Percentiles rank a stretch among this genome's conserved stretches.
phyloP scores from a whole-genome alignment of 2,113 vertebrate genomes.

The Mus musculus region GRCm39 chr6:33376501-33377000 shows the following conservation, averaged over 20 bases:
- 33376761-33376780: neutral
- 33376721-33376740: neutral
- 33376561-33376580: neutral
- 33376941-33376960: neutral
- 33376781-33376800: slow-evolving; percentile 6
- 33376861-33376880: neutral
- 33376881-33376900: neutral
- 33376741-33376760: slow-evolving; percentile 10
- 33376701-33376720: neutral
- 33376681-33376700: neutral
- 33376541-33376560: neutral
- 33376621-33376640: neutral
- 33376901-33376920: slow-evolving; percentile 21
- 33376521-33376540: neutral
- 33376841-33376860: neutral
- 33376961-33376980: neutral
- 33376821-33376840: neutral
- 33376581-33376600: neutral
- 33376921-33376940: neutral
- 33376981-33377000: neutral
- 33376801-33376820: neutral
- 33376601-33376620: neutral
- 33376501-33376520: neutral
- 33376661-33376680: neutral
- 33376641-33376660: neutral